Conservation (phyloP, 2,797 vertebrate genomes). For the Loris lydekkerianus region DNA sequence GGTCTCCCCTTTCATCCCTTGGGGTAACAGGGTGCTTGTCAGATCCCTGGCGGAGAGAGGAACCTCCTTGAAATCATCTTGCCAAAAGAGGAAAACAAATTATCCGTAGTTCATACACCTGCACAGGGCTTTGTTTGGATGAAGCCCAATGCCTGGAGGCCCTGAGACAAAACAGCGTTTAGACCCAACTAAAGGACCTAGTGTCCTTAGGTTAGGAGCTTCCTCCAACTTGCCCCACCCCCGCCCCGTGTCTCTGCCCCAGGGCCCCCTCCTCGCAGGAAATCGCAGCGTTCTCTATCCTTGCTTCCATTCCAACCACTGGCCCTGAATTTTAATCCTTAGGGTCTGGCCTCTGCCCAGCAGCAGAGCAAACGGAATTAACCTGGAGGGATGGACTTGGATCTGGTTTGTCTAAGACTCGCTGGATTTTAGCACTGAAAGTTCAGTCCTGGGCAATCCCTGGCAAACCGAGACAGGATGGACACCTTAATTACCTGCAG, state of each 20-base stretch:
- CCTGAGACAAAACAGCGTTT: background rate
- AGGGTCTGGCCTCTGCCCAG: background rate
- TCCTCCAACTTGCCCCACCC: too few species aligned
- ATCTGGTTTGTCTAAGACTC: background rate
- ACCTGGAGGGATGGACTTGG: too few species aligned
- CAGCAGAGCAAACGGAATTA: background rate
- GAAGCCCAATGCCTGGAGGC: background rate
- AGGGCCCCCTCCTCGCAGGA: background rate
- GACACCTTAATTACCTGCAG: background rate
- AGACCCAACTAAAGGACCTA: background rate
- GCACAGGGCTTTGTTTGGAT: background rate
- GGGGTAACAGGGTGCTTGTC: accelerated
- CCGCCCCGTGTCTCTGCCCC: background rate
- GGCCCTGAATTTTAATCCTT: background rate
- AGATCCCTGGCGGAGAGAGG: background rate
- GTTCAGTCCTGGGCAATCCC: background rate
- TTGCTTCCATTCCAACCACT: background rate
- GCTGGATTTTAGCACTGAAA: background rate
- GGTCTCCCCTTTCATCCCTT: background rate
- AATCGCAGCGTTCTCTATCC: background rate
- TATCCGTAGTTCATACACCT: background rate
- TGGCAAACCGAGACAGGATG: accelerated
- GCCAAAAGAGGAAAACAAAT: background rate
- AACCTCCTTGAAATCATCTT: background rate
- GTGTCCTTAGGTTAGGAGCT: background rate